Evolutionary conservation across 2,888 invertebrate species (phyloP).

Genomic region (Polylopha cassiicola): DNA sequence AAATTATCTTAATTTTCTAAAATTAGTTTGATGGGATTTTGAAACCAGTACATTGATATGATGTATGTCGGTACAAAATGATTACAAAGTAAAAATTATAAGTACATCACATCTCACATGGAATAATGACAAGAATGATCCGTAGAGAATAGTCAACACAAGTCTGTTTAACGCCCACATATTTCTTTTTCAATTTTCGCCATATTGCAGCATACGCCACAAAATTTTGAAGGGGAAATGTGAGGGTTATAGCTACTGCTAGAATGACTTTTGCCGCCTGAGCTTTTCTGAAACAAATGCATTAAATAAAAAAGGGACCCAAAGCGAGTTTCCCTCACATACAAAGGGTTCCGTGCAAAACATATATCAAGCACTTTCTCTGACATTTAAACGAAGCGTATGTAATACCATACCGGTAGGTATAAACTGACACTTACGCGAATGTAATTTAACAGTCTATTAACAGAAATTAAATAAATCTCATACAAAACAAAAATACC

Average conservation of each 20-base stretch:
- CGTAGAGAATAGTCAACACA: slow-evolving; percentile 38
- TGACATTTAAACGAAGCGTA: too few species aligned
- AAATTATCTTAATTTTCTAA: background rate
- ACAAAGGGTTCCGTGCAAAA: too few species aligned
- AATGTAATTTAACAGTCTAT: too few species aligned
- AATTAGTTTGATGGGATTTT: background rate
- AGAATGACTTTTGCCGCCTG: slow-evolving; percentile 80
- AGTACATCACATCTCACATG: slow-evolving; percentile 43
- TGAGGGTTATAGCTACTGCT: slow-evolving; percentile 84
- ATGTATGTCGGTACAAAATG: background rate
- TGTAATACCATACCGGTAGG: too few species aligned
- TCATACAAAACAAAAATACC: background rate
- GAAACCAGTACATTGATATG: too few species aligned
- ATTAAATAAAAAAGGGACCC: background rate
- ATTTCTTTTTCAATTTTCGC: slow-evolving; percentile 52
- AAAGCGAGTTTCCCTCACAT: too few species aligned
- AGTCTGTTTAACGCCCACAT: slow-evolving; percentile 42
- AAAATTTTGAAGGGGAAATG: slow-evolving; percentile 92
- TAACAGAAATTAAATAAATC: background rate
- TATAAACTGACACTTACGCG: too few species aligned
- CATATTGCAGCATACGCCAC: slow-evolving; percentile 91
- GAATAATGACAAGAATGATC: slow-evolving; percentile 38
- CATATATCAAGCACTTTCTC: too few species aligned
- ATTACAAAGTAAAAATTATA: background rate
- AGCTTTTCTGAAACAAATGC: slow-evolving; percentile 72